Evolutionary conservation across 2,888 invertebrate species (phyloP).

Genomic region (Brachyptera risi): DNA sequence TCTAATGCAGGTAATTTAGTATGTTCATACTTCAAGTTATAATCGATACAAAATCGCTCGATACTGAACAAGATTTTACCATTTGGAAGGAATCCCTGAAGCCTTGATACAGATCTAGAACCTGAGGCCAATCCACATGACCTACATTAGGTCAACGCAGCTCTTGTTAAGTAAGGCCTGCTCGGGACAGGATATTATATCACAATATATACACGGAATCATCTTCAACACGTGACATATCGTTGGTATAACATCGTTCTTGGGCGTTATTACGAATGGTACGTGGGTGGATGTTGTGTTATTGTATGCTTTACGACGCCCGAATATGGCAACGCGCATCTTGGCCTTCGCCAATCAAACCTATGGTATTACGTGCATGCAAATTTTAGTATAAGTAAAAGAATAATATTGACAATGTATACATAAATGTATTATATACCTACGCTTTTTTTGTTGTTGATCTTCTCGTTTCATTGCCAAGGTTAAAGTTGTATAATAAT

Average conservation of each 20-base stretch:
- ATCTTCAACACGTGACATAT: not conserved
- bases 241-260: not conserved
- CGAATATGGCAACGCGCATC: constrained; percentile 2
- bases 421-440: not conserved
- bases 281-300: not conserved
- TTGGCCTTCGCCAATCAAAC: not conserved
- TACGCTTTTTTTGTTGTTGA: not conserved
- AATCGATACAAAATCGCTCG: no score
- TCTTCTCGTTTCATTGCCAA: constrained; percentile 15
- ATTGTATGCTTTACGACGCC: not conserved
- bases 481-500: constrained; percentile 10
- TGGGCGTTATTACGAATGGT: not conserved
- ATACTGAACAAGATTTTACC: no score
- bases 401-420: not conserved
- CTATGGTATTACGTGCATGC: not conserved
- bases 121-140: no score
- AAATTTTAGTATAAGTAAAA: not conserved
- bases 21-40: no score
- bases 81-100: no score
- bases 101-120: no score
- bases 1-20: no score
- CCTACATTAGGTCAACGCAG: constrained; percentile 2
- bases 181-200: no score
- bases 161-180: constrained; percentile 7
- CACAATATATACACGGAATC: no score